These are phyloP conservation scores for Anser brachyrhynchus DNA, from an alignment of 2,113 vertebrate genomes.

Conservation along the genomic window DNA sequence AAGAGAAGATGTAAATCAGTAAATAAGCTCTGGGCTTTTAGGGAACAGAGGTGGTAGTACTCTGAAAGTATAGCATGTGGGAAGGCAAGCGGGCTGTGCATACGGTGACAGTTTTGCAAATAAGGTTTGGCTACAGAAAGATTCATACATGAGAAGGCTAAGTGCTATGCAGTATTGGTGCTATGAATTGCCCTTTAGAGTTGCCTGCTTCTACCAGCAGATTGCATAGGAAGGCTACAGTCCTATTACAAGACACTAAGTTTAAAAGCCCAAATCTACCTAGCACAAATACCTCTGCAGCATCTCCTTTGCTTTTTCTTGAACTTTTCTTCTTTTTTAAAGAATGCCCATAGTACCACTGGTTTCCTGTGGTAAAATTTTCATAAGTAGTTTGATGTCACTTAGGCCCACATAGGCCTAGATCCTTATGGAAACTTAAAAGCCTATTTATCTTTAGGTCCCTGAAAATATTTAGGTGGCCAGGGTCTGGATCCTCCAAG, in stretches of 20 bases:
- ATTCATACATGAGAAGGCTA: not conserved
- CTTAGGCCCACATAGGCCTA: not conserved
- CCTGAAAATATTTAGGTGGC: not conserved
- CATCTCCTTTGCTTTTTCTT: not conserved
- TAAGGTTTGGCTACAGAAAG: not conserved
- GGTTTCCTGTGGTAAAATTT: not conserved
- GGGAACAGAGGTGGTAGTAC: not conserved
- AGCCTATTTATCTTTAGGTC: not conserved
- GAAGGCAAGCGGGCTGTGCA: not conserved
- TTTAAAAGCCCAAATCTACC: not conserved
- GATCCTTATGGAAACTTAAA: not conserved
- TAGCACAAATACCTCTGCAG: not conserved
- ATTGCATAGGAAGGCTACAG: not conserved
- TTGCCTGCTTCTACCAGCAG: not conserved
- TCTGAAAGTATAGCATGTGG: not conserved
- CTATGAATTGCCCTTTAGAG: not conserved
- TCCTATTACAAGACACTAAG: not conserved
- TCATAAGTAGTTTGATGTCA: not conserved
- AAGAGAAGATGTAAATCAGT: not conserved
- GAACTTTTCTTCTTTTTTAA: not conserved
- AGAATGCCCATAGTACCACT: not conserved
- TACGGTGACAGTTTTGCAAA: not conserved
- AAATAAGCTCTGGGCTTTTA: not conserved
- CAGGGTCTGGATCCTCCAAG: not conserved
- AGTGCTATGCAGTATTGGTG: not conserved